Evolutionary conservation across 2,888 invertebrate genomes (phyloP).

Genomic region (Oscheius myriophilus): DNA sequence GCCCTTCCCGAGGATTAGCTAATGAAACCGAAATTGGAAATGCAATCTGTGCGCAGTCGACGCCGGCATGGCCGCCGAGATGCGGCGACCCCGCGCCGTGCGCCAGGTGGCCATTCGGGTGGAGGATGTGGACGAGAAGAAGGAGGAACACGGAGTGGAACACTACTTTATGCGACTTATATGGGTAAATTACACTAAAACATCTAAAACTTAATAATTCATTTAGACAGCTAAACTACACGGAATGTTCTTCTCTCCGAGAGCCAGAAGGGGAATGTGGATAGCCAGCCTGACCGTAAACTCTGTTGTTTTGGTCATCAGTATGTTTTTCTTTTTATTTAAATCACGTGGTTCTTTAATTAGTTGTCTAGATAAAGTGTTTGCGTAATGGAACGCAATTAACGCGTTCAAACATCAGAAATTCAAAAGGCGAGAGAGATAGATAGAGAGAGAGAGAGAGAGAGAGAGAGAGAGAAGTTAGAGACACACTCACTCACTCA

Average conservation of each 20-base stretch:
- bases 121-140: constrained; percentile 19
- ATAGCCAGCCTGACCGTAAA: constrained; percentile 17
- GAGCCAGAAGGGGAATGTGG: constrained; percentile 1
- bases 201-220: neutral
- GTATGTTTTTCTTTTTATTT: constrained; percentile 6
- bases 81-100: constrained; percentile 4
- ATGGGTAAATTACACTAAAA: constrained; percentile 8
- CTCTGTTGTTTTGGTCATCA: constrained; percentile 16
- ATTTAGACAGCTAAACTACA: constrained; percentile 16
- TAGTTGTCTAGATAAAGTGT: neutral
- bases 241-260: constrained; percentile 21
- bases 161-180: constrained; percentile 26
- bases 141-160: constrained; percentile 14
- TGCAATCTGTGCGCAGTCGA: constrained; percentile 14
- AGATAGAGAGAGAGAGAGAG: no score
- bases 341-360: constrained; percentile 1
- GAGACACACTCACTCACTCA: no score
- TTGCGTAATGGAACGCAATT: neutral
- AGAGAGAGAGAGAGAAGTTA: no score
- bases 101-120: constrained; percentile 24
- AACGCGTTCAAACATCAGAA: neutral
- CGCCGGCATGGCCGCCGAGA: constrained; percentile 8
- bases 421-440: neutral
- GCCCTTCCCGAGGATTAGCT: neutral
- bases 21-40: constrained; percentile 29